Conservation (phyloP, 2,888 invertebrate genomes). For the Plebejus melissa region DNA sequence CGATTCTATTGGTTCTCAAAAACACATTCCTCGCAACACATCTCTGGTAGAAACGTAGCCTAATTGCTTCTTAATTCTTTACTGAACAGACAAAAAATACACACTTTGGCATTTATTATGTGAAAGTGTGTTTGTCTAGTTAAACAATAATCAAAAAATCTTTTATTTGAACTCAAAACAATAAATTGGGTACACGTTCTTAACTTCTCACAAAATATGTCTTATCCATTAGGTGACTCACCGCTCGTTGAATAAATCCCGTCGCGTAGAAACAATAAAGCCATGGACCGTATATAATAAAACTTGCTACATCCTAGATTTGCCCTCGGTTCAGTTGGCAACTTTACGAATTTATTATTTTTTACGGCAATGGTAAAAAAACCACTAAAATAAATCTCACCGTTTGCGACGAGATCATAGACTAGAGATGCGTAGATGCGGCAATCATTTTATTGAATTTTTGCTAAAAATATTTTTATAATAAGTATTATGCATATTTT, state of each 20-base stretch:
- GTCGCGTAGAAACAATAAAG: constrained; percentile 20
- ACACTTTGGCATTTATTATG: too few species aligned
- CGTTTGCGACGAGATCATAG: constrained; percentile 12
- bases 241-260: background rate
- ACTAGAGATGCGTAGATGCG: background rate
- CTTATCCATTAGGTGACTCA: constrained; percentile 1
- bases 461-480: background rate
- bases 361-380: constrained; percentile 21
- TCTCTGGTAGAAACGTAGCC: too few species aligned
- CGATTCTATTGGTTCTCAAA: too few species aligned
- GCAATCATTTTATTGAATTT: background rate
- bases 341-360: constrained; percentile 23
- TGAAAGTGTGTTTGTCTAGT: background rate
- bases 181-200: background rate
- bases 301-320: constrained; percentile 9
- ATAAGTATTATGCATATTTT: background rate
- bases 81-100: too few species aligned
- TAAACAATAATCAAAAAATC: background rate
- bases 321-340: constrained; percentile 22
- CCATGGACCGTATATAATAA: constrained; percentile 22
- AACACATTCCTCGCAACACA: too few species aligned
- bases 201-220: background rate
- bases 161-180: background rate
- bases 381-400: constrained; percentile 24
- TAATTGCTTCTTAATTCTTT: too few species aligned